phyloP scores from a whole-genome alignment of 2,113 vertebrate genomes.

The Speoplatyrhinus poulsoni region DNA sequence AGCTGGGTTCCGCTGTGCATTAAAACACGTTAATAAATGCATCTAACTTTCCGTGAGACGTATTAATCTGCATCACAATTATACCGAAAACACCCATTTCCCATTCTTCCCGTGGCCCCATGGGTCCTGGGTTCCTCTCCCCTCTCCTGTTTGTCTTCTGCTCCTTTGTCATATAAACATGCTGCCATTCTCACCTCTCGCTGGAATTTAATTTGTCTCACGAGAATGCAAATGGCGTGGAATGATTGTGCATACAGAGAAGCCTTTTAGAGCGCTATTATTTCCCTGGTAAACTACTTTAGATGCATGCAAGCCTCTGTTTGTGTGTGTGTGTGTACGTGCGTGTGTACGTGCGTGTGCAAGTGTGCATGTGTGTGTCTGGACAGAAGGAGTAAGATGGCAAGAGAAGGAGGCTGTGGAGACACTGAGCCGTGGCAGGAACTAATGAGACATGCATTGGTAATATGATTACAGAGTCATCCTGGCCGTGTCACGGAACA shows the following conservation, averaged over 20 bases:
- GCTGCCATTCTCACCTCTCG: slow-evolving; percentile 50
- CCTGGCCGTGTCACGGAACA: slow-evolving; percentile 43
- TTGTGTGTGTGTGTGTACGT: slow-evolving; percentile 45
- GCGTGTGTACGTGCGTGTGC: neutral
- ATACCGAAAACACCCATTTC: neutral
- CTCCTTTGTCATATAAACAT: slow-evolving; percentile 50
- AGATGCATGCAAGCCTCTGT: slow-evolving; percentile 72
- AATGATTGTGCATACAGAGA: slow-evolving; percentile 67
- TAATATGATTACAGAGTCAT: slow-evolving; percentile 75
- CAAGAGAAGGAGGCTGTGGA: slow-evolving; percentile 34
- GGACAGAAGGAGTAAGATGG: neutral
- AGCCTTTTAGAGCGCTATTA: slow-evolving; percentile 72
- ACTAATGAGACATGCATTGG: slow-evolving; percentile 70
- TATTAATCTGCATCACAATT: slow-evolving; percentile 1
- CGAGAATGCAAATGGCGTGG: slow-evolving; percentile 67
- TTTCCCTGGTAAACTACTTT: slow-evolving; percentile 72
- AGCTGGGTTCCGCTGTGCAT: neutral
- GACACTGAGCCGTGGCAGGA: slow-evolving; percentile 70
- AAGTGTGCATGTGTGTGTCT: slow-evolving; percentile 1
- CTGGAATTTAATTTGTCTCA: slow-evolving; percentile 69
- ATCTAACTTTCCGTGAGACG: slow-evolving; percentile 21
- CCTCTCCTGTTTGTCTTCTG: slow-evolving; percentile 5
- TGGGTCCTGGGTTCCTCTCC: neutral
- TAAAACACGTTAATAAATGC: slow-evolving; percentile 3
- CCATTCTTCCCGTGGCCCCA: slow-evolving; percentile 25